Conservation (phyloP, 2,888 invertebrate species). For the Onthophagus sagittarius region DNA sequence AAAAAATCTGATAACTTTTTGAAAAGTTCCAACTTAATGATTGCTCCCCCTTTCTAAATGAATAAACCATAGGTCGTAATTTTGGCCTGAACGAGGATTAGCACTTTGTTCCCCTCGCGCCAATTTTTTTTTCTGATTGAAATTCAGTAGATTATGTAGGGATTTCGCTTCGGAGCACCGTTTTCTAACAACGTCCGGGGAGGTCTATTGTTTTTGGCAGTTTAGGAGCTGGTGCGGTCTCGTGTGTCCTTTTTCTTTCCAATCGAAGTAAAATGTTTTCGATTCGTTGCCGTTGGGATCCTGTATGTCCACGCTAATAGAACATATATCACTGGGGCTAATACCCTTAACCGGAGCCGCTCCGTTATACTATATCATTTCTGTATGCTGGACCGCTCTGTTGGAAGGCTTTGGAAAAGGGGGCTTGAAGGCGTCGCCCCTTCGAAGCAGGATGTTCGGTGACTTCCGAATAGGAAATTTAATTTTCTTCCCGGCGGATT, state of each 20-base stretch:
- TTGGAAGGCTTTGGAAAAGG: not conserved
- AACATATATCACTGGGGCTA: not conserved
- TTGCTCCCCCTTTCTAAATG: not conserved
- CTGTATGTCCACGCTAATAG: not conserved
- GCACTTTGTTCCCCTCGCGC: not conserved
- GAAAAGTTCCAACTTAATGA: not conserved
- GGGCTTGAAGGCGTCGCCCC: not conserved
- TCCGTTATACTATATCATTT: not conserved
- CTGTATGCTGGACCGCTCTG: not conserved
- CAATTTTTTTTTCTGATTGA: not conserved
- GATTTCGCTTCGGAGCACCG: not conserved
- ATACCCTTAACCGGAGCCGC: not conserved
- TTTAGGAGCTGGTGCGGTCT: not conserved
- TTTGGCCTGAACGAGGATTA: not conserved
- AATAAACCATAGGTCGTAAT: not conserved
- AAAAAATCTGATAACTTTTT: not conserved
- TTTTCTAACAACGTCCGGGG: not conserved
- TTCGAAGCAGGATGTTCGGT: slow-evolving; percentile 4
- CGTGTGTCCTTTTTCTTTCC: not conserved
- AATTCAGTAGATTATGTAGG: not conserved
- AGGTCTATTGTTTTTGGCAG: not conserved
- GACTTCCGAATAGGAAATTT: slow-evolving; percentile 12
- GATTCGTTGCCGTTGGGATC: not conserved
- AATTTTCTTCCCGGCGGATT: slow-evolving; percentile 11
- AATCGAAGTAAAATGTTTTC: not conserved